Percentiles rank a stretch among this genome's conserved stretches.
These are phyloP conservation scores for Drosophila sproati DNA, from an alignment of 1,140 invertebrate genomes.

Conservation along the genomic window DNA sequence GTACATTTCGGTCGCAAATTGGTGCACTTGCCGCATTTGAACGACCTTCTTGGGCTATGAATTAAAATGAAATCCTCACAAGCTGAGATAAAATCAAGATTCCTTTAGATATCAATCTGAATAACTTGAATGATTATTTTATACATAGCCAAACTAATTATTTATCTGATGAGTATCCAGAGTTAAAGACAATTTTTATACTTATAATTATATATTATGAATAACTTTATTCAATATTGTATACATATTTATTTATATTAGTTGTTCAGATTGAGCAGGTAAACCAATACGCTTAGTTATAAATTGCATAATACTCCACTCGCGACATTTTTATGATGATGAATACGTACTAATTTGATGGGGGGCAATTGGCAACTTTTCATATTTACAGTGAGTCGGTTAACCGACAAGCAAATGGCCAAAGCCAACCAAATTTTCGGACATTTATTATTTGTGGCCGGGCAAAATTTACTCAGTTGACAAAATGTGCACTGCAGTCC, in stretches of 20 bases:
- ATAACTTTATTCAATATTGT: too few species aligned
- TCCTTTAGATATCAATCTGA: background rate
- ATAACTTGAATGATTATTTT: too few species aligned
- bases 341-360: conserved; percentile 51
- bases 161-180: too few species aligned
- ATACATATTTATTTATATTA: too few species aligned
- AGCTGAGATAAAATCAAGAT: background rate
- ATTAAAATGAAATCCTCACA: background rate
- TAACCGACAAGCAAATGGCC: conserved; percentile 63
- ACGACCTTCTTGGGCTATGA: background rate
- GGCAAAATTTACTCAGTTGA: conserved; percentile 27
- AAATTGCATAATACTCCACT: too few species aligned
- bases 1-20: conserved; percentile 37
- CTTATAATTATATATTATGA: too few species aligned
- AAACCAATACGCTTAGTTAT: too few species aligned
- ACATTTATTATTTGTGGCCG: conserved; percentile 77
- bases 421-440: conserved; percentile 49
- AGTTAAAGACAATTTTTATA: too few species aligned
- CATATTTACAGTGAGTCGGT: conserved; percentile 75
- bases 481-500: conserved; percentile 70
- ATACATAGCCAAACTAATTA: too few species aligned
- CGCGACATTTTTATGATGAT: background rate
- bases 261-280: too few species aligned
- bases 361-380: conserved; percentile 54
- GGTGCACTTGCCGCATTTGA: conserved; percentile 11